phyloP scores from a whole-genome alignment of 2,888 invertebrate species.

The Plagodis dolabraria region DNA sequence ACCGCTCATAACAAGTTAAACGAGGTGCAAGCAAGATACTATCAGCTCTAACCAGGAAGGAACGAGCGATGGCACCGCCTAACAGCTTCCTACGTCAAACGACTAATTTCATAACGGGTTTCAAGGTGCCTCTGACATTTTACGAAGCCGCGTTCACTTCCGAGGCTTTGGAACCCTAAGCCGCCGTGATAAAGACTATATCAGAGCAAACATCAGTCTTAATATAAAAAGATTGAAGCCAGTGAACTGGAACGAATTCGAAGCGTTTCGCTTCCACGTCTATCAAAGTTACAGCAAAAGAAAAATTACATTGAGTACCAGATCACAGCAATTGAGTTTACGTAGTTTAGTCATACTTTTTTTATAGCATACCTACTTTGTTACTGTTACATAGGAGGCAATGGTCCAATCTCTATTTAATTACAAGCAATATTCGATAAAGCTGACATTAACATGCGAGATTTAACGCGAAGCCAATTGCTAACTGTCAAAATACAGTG shows the following conservation, averaged over 20 bases:
- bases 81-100: conserved; percentile 32
- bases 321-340: too few relatives aligned
- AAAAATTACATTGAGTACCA: not conserved
- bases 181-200: conserved; percentile 16
- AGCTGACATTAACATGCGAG: conserved; percentile 22
- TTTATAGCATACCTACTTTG: too few relatives aligned
- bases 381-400: too few relatives aligned
- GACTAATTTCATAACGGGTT: conserved; percentile 37
- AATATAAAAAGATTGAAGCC: conserved; percentile 18
- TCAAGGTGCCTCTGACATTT: conserved; percentile 30
- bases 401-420: too few relatives aligned
- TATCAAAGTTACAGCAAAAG: conserved; percentile 13
- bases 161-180: conserved; percentile 14
- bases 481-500: conserved; percentile 24
- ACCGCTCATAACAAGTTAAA: conserved; percentile 20
- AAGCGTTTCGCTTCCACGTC: conserved; percentile 24
- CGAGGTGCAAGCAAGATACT: conserved; percentile 19
- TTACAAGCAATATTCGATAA: conserved; percentile 1
- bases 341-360: too few relatives aligned
- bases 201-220: conserved; percentile 2
- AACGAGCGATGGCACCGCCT: conserved; percentile 25
- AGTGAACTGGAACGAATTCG: conserved; percentile 23
- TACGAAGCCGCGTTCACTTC: conserved; percentile 6
- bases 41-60: conserved; percentile 29
- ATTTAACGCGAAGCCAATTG: conserved; percentile 21